Evolutionary conservation across 2,888 invertebrate genomes (phyloP), one percentile per base, ranked within the genome.

Genomic region (Ypsolopha scabrella): DNA sequence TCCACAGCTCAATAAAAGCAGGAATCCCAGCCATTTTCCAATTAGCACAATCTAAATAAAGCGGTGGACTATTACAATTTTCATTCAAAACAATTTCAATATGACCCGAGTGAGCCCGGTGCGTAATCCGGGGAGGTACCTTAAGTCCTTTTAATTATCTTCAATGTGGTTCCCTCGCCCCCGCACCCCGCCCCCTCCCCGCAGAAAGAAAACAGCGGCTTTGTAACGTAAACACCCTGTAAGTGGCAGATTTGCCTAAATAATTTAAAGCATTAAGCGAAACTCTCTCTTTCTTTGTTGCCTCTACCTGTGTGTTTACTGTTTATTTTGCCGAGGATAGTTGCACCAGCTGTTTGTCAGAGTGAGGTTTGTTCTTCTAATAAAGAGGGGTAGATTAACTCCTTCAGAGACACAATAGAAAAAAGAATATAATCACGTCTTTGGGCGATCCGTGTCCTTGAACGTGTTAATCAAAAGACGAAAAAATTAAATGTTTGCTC

Each of bases 21-120:
- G 24, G 24, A 24, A 24, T 24, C 24, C 24, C 24, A 2, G 24
- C 24, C 24, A 24, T 24, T 69, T 72, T 74, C 75, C 79, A 79
- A 78, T 78, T 75, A 76, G 72, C 64, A 64, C 63, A 8, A 36
- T 47, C 24, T 24, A 39, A 39, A n/a, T 58, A 62, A 62, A 69
- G 67, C 65, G 70, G 60, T 59, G 68, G 67, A 77, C 51, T 78
- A 80, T 82, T 81, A 81, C 81, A 82, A 81, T 79, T 77, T 81
- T 76, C 78, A 74, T 76, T 80, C 72, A 75, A 78, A 80, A 81
- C 78, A 78, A 80, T 81, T 77, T 78, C 68, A 75, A 73, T 74
- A 74, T 76, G 51, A 51, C 44, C 51, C 51, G 1, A 10, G n/a
- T 41, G 39, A 43, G 13, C 36, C 50, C 50, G 10, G 43, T 44